Conservation (phyloP, 1,140 invertebrate genomes). For the Sminthurides bifidus region DNA sequence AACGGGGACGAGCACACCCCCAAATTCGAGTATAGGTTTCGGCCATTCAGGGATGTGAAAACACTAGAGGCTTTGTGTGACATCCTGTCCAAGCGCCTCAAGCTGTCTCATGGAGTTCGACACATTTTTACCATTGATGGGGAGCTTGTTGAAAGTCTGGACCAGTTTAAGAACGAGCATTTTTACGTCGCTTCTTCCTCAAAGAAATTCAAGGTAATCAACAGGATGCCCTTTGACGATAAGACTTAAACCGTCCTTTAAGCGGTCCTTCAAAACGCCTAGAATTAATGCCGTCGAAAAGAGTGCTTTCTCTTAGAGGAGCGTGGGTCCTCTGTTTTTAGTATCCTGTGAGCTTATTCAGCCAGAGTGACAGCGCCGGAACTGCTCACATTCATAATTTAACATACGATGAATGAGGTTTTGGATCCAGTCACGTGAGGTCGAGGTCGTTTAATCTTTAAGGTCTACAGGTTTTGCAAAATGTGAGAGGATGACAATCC, state of each 20-base stretch:
- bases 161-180: slow-evolving; percentile 77
- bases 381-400: background rate
- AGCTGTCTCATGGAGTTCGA: slow-evolving; percentile 66
- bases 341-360: too few relatives aligned
- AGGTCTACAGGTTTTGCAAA: too few relatives aligned
- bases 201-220: slow-evolving; percentile 74
- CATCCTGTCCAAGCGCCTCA: slow-evolving; percentile 62
- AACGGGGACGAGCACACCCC: slow-evolving; percentile 88
- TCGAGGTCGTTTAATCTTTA: too few relatives aligned
- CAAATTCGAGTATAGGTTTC: slow-evolving; percentile 76
- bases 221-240: background rate
- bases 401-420: background rate
- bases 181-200: slow-evolving; percentile 83
- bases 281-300: too few relatives aligned
- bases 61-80: slow-evolving; percentile 73
- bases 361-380: too few relatives aligned
- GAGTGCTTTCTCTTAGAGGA: too few relatives aligned
- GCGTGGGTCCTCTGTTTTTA: too few relatives aligned
- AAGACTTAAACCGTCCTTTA: background rate
- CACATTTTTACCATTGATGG: slow-evolving; percentile 87
- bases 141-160: slow-evolving; percentile 63
- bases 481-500: too few relatives aligned
- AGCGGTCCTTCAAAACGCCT: background rate
- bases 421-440: background rate
- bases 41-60: slow-evolving; percentile 72